Percentiles rank a stretch among this genome's conserved stretches.
Conservation (phyloP, 2,113 vertebrate species). For the Cebus imitator region DNA sequence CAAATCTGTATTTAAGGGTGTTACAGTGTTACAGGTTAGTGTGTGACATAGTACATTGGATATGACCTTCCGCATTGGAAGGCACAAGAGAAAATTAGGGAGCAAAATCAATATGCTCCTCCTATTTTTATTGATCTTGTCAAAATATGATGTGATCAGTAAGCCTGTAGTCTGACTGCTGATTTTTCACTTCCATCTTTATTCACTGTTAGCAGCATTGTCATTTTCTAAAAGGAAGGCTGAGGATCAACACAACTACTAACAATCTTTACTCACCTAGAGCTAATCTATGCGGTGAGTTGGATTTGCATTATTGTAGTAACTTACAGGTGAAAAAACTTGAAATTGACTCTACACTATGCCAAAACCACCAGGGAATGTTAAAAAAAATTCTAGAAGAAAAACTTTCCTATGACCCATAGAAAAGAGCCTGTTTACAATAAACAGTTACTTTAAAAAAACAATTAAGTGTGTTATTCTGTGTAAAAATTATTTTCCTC, state of each 20-base stretch:
- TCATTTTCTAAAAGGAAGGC: conserved; percentile 47
- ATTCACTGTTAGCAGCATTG: not conserved
- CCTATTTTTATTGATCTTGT: conserved; percentile 39
- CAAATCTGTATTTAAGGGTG: not conserved
- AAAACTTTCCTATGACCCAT: not conserved
- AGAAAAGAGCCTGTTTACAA: not conserved
- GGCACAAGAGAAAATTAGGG: not conserved
- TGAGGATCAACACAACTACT: conserved; percentile 39
- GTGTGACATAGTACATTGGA: not conserved
- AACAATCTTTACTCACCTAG: conserved; percentile 33
- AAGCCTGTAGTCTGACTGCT: not conserved
- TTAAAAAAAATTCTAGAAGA: not conserved
- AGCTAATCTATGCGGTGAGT: conserved; percentile 19
- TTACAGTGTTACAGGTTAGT: not conserved
- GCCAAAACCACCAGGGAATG: not conserved
- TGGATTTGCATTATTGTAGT: conserved; percentile 9
- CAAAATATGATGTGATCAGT: conserved; percentile 17
- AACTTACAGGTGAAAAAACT: conserved; percentile 9
- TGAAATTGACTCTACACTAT: not conserved
- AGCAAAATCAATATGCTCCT: conserved; percentile 46
- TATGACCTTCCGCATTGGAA: not conserved
- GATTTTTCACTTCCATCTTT: conserved; percentile 27
- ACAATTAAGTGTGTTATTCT: not conserved
- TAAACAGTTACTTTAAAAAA: not conserved
- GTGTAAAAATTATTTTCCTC: not conserved